Conservation (phyloP, 2,797 vertebrate genomes). For the Sebastes diploproa region DNA sequence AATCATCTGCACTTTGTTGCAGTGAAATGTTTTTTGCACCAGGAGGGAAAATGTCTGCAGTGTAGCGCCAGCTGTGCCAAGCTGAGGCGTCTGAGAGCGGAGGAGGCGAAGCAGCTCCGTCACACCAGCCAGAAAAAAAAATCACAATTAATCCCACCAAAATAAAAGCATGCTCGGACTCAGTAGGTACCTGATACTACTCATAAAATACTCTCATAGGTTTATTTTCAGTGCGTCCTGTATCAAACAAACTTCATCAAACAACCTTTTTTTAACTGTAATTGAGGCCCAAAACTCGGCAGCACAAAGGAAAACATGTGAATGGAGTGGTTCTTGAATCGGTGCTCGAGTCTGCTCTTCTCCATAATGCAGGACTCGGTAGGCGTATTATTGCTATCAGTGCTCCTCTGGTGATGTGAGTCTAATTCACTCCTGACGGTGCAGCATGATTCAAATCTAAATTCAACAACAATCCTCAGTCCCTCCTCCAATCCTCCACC, state of each 20-base stretch:
- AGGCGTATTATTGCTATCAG: not conserved
- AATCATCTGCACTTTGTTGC: not conserved
- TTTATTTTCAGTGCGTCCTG: not conserved
- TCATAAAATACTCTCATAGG: not conserved
- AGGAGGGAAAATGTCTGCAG: not conserved
- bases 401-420: not conserved
- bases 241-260: not conserved
- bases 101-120: not conserved
- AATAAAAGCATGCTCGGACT: not conserved
- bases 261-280: not conserved
- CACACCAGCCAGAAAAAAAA: not conserved
- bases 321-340: not conserved
- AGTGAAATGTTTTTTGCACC: not conserved
- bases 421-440: constrained; percentile 8
- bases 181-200: not conserved
- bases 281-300: not conserved
- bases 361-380: not conserved
- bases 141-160: not conserved
- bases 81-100: too few relatives aligned
- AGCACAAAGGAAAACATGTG: not conserved
- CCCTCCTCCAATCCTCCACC: not conserved
- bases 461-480: not conserved
- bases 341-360: not conserved
- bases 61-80: not conserved
- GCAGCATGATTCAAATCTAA: not conserved